These are phyloP conservation scores for Drosophila aff. DNA, from an alignment of 1,140 invertebrate genomes.

Conservation along the genomic window DNA sequence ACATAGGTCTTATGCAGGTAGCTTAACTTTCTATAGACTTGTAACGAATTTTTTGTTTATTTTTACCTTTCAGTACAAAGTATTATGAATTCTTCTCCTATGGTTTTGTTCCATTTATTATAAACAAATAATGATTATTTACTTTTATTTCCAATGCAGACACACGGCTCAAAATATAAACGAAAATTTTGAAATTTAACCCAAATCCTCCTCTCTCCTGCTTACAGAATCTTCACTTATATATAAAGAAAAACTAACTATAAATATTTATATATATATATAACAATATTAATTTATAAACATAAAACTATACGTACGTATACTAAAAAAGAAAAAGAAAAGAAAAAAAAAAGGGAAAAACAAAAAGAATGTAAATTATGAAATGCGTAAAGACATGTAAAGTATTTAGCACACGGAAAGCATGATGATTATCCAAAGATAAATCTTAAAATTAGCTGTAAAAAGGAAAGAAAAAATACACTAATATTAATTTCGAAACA, in stretches of 20 bases:
- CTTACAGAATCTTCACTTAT: conserved; percentile 45
- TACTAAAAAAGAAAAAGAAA: conserved; percentile 28
- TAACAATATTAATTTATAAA: conserved; percentile 48
- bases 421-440: conserved; percentile 78
- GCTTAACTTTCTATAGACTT: conserved; percentile 29
- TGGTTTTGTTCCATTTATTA: conserved; percentile 45
- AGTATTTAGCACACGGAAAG: conserved; percentile 68
- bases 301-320: conserved; percentile 46
- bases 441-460: conserved; percentile 78
- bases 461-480: conserved; percentile 76
- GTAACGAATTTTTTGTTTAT: conserved; percentile 26
- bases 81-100: conserved; percentile 51
- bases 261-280: conserved; percentile 35
- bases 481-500: conserved; percentile 58
- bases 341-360: neutral
- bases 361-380: conserved; percentile 65
- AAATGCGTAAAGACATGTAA: conserved; percentile 73
- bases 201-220: conserved; percentile 21
- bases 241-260: conserved; percentile 2
- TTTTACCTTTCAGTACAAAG: conserved; percentile 77
- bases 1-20: conserved; percentile 5
- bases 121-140: conserved; percentile 42
- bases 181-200: conserved; percentile 10
- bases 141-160: conserved; percentile 47
- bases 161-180: conserved; percentile 53